Evolutionary conservation across 2,888 invertebrate species (phyloP), one percentile per base, ranked within the genome.

Genomic region (Crepidodera aurea): DNA sequence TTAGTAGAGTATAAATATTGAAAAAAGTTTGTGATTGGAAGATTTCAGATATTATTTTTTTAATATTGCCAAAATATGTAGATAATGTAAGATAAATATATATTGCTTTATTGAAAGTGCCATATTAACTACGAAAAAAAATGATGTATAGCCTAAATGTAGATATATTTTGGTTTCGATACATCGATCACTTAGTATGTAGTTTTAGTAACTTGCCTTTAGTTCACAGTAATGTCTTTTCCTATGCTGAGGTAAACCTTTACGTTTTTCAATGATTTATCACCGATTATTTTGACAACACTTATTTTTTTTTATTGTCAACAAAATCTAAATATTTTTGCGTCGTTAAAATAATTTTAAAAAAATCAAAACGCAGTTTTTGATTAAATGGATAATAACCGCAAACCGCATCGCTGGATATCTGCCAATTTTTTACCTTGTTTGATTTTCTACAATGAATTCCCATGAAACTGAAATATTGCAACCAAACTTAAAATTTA

Each of bases 201-300:
- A 62, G 62, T 68, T 63, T 70, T 70, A 69, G 69, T 70, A 73
- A 74, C 72, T 71, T 76, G 77, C 76, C 77, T 78, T 77, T 78
- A 75, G 75, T 77, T 79, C 67, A 71, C 29, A 42, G 54, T 27
- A 42, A 54, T 18, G 42, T 54, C 10, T 51, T 1, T 51, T 16
- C n/a, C 19, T 37, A 34, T 27, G 16, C 10, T 25, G 3, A 10
- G 8, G 5, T 12, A 15, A 48, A 46, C 25, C n/a, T n/a, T n/a
- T n/a, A n/a, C n/a, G n/a, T n/a, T n/a, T n/a, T n/a, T n/a, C n/a
- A n/a, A n/a, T n/a, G n/a, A n/a, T n/a, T n/a, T n/a, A n/a, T n/a
- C n/a, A n/a, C n/a, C n/a, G n/a, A n/a, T n/a, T n/a, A n/a, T n/a
- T n/a, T n/a, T n/a, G n/a, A n/a, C n/a, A n/a, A n/a, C n/a, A n/a